These are phyloP conservation scores for Callosobruchus maculatus DNA, from an alignment of 2,888 invertebrate species.

Conservation along the genomic window DNA sequence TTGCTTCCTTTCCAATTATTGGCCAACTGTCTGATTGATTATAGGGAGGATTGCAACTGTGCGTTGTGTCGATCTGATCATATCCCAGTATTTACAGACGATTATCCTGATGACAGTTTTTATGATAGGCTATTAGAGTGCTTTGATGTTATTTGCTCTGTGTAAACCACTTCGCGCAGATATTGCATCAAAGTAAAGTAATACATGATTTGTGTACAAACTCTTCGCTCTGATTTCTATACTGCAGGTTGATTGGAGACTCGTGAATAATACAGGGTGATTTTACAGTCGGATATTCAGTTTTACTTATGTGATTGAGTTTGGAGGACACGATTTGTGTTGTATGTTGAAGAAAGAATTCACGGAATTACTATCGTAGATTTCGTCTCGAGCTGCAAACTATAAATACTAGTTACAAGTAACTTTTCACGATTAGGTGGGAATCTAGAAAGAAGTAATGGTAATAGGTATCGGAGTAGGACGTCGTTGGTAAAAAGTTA, in stretches of 20 bases:
- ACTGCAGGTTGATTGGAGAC: background rate
- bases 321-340: too few relatives aligned
- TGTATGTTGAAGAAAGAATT: too few relatives aligned
- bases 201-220: background rate
- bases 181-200: background rate
- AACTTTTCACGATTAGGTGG: too few relatives aligned
- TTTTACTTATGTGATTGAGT: too few relatives aligned
- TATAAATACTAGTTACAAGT: too few relatives aligned
- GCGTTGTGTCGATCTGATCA: background rate
- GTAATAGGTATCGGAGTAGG: too few relatives aligned
- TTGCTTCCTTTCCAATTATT: background rate
- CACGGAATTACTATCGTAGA: too few relatives aligned
- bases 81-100: background rate
- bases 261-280: background rate
- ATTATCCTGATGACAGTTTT: background rate
- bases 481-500: too few relatives aligned
- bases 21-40: background rate
- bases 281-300: too few relatives aligned
- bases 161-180: background rate
- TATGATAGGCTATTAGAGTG: background rate
- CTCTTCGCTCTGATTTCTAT: background rate
- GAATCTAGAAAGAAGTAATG: too few relatives aligned
- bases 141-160: background rate
- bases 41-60: background rate
- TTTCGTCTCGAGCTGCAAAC: too few relatives aligned